Conservation (phyloP, 2,797 vertebrate species). For the Balearica regulorum region DNA sequence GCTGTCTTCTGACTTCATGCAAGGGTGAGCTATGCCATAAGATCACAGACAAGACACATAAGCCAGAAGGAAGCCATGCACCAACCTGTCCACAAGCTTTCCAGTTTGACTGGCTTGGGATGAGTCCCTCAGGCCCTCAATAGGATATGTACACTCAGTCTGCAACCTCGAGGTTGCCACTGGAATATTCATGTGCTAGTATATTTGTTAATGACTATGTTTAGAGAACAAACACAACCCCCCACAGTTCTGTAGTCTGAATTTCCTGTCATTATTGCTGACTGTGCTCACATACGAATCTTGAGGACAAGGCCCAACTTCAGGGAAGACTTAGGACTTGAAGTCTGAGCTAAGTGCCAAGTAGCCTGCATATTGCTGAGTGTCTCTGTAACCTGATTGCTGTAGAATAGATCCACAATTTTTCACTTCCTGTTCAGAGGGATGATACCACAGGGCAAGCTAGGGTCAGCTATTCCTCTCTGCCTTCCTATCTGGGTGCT, state of each 20-base stretch:
- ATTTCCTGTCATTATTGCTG: background rate
- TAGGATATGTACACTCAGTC: background rate
- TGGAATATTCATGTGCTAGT: background rate
- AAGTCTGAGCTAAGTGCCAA: background rate
- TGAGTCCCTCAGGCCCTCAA: background rate
- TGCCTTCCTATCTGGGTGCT: background rate
- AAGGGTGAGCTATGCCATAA: background rate
- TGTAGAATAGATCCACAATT: background rate
- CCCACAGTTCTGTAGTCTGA: background rate
- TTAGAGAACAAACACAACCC: background rate
- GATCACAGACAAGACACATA: background rate
- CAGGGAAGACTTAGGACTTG: background rate
- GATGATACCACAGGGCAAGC: background rate
- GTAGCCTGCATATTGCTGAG: background rate
- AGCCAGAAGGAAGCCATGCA: background rate
- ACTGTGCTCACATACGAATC: background rate
- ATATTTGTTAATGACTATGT: background rate
- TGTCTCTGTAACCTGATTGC: background rate
- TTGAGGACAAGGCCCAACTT: background rate
- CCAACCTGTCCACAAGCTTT: background rate
- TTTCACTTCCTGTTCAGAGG: background rate
- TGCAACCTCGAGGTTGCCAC: accelerated
- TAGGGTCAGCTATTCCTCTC: background rate
- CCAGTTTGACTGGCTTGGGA: background rate
- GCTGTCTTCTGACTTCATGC: background rate